A percentile compares a stretch with the other conserved stretches of the same genome.
phyloP scores from a whole-genome alignment of 2,113 vertebrate species.

The Ictalurus furcatus region DNA sequence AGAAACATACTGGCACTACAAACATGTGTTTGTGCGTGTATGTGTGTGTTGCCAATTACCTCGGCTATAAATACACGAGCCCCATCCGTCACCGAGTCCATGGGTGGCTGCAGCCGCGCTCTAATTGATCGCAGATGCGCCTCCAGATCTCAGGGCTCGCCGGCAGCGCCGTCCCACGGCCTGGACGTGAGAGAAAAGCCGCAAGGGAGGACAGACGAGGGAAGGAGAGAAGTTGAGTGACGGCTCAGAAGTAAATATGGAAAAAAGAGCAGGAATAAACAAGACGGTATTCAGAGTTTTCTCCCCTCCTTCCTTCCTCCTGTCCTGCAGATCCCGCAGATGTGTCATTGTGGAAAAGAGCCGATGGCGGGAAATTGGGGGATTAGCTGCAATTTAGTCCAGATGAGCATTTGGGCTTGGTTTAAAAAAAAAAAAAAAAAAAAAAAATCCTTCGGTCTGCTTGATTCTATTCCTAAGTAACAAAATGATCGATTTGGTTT shows the following conservation, averaged over 20 bases:
- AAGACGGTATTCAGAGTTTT: slow-evolving; percentile 71
- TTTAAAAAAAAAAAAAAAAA: slow-evolving; percentile 3
- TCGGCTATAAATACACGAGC: slow-evolving; percentile 93
- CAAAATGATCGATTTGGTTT: not conserved
- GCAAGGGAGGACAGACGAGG: slow-evolving; percentile 61
- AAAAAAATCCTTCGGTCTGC: slow-evolving; percentile 10
- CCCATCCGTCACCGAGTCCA: slow-evolving; percentile 96
- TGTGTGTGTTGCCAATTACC: slow-evolving; percentile 99
- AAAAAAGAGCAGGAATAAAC: slow-evolving; percentile 73
- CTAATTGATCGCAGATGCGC: slow-evolving; percentile 99
- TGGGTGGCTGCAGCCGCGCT: slow-evolving; percentile 92
- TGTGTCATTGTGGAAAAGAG: slow-evolving; percentile 29
- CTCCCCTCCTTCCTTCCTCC: slow-evolving; percentile 51
- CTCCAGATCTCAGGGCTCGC: slow-evolving; percentile 71
- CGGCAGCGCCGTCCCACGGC: slow-evolving; percentile 78
- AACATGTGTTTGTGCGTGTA: slow-evolving; percentile 59
- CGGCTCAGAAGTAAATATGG: slow-evolving; percentile 81
- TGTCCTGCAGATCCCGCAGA: slow-evolving; percentile 37
- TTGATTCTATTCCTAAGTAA: slow-evolving; percentile 35
- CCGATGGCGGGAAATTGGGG: slow-evolving; percentile 31
- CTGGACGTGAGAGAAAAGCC: slow-evolving; percentile 81
- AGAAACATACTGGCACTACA: slow-evolving; percentile 37
- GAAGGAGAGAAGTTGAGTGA: slow-evolving; percentile 79
- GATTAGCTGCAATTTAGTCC: slow-evolving; percentile 41
- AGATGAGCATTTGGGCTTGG: slow-evolving; percentile 35